Evolutionary conservation across 2,888 invertebrate species (phyloP).

Genomic region (Panopea generosa): DNA sequence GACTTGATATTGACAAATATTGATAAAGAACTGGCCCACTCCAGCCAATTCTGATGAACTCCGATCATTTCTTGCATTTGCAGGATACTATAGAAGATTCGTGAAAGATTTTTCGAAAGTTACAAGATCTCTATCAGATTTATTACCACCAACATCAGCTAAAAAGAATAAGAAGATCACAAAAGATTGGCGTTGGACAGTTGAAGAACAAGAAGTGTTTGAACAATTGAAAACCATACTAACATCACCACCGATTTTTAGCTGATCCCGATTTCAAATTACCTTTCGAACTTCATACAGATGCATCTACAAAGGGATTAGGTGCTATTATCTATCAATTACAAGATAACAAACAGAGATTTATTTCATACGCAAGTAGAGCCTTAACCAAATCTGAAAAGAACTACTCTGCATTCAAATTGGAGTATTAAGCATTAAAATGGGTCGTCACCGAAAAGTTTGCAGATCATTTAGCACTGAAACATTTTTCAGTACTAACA

Average conservation of each 20-base stretch:
- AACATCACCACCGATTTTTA: conserved; percentile 27
- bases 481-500: conserved; percentile 32
- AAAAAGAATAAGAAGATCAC: conserved; percentile 2
- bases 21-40: conserved; percentile 18
- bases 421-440: conserved; percentile 45
- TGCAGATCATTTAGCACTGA: conserved; percentile 35
- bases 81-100: conserved; percentile 13
- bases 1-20: conserved; percentile 9
- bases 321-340: conserved; percentile 52
- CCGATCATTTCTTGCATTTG: conserved; percentile 3
- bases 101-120: conserved; percentile 17
- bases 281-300: conserved; percentile 34
- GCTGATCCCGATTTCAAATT: conserved; percentile 20
- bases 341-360: conserved; percentile 29
- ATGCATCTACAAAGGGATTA: conserved; percentile 31
- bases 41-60: conserved; percentile 11
- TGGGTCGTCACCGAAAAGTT: conserved; percentile 56
- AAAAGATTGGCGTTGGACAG: conserved; percentile 12
- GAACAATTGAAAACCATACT: conserved; percentile 23
- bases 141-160: conserved; percentile 2
- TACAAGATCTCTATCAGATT: conserved; percentile 6
- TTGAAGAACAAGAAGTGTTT: conserved; percentile 15
- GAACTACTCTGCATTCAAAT: conserved; percentile 48
- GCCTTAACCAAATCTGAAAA: conserved; percentile 19
- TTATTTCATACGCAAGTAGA: conserved; percentile 27